phyloP scores from a whole-genome alignment of 2,888 invertebrate genomes.

The Furcula furcula region DNA sequence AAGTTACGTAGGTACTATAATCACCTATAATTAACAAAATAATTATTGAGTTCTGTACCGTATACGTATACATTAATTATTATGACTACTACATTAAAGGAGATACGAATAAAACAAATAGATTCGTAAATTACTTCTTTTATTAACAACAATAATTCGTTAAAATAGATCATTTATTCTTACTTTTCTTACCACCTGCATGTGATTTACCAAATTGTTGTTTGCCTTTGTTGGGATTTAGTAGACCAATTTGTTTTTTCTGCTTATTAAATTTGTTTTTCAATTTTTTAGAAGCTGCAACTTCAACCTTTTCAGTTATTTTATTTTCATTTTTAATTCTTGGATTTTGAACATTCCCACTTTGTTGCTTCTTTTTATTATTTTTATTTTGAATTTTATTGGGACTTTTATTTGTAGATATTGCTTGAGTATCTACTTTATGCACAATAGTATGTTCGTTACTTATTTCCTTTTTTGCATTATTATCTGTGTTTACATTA shows the following conservation, averaged over 20 bases:
- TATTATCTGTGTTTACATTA: slow-evolving; percentile 10
- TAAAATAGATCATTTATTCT: slow-evolving; percentile 35
- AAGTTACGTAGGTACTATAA: too few relatives aligned
- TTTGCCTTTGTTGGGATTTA: slow-evolving; percentile 42
- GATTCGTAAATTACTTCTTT: too few relatives aligned
- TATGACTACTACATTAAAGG: too few relatives aligned
- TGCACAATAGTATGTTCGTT: slow-evolving; percentile 9
- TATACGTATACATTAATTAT: too few relatives aligned
- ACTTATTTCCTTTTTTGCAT: slow-evolving; percentile 15
- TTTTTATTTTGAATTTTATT: slow-evolving; percentile 15
- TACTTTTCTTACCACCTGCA: slow-evolving; percentile 40
- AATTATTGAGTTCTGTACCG: too few relatives aligned
- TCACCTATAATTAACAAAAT: too few relatives aligned
- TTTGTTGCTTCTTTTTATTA: slow-evolving; percentile 23
- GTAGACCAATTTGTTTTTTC: slow-evolving; percentile 61
- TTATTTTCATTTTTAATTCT: slow-evolving; percentile 33
- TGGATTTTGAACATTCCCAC: slow-evolving; percentile 4
- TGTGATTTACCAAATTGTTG: slow-evolving; percentile 24
- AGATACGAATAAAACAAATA: too few relatives aligned
- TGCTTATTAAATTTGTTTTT: slow-evolving; percentile 61
- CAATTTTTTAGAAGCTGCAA: slow-evolving; percentile 53
- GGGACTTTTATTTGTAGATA: slow-evolving; percentile 12
- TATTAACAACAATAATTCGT: too few relatives aligned
- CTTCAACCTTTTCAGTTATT: slow-evolving; percentile 49
- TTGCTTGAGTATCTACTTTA: slow-evolving; percentile 8